A percentile compares a stretch with the other conserved stretches of the same genome.
phyloP scores from a whole-genome alignment of 2,113 vertebrate species.

The Hemiscyllium ocellatum region DNA sequence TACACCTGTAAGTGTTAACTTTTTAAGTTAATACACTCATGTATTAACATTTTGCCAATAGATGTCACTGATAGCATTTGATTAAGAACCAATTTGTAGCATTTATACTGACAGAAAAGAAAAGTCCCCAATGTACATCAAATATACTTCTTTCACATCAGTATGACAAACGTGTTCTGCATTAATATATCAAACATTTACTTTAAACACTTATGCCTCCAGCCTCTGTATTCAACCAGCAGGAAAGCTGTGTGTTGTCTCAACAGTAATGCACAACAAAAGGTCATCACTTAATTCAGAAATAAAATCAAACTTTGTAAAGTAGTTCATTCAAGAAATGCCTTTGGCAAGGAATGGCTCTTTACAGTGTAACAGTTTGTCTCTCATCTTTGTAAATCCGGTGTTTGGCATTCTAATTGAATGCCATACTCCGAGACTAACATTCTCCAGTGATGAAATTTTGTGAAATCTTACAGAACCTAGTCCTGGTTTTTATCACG shows the following conservation, averaged over 20 bases:
- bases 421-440: background rate
- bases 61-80: background rate
- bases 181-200: constrained; percentile 9
- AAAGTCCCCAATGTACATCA: background rate
- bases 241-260: background rate
- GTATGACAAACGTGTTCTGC: background rate
- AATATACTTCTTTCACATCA: background rate
- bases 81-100: background rate
- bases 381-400: background rate
- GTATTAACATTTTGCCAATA: background rate
- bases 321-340: background rate
- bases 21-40: background rate
- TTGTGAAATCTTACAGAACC: background rate
- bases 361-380: background rate
- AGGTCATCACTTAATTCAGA: constrained; percentile 27
- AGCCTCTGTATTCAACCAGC: background rate
- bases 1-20: background rate
- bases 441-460: background rate
- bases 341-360: background rate
- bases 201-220: background rate
- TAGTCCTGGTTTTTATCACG: background rate
- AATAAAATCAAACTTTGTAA: constrained; percentile 34
- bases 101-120: background rate
- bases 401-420: constrained; percentile 25
- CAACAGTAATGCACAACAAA: background rate